Conservation (phyloP, 2,113 vertebrate species). For the Sterna hirundo region DNA sequence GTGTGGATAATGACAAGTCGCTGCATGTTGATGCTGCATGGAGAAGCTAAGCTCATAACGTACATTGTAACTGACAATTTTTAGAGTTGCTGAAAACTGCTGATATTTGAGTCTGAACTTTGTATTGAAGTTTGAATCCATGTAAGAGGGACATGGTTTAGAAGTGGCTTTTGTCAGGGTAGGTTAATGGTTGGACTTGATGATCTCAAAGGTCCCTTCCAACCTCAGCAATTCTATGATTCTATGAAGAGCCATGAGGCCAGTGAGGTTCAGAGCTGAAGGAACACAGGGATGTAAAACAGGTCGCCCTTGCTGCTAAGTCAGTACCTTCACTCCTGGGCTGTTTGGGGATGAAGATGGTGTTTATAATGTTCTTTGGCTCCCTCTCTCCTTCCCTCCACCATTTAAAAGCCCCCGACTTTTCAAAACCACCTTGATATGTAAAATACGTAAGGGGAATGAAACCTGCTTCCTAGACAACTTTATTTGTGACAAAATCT, state of each 20-base stretch:
- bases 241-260: no score
- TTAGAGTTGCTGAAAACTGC: neutral
- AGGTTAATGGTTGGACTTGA: no score
- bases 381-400: neutral
- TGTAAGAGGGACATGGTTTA: neutral
- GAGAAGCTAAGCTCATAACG: neutral
- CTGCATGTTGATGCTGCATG: neutral
- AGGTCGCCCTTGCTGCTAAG: neutral
- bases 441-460: neutral
- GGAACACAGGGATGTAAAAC: neutral
- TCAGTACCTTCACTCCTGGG: neutral
- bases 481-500: neutral
- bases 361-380: neutral
- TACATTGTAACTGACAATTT: neutral
- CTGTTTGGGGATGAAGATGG: neutral
- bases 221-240: no score
- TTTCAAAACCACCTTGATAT: neutral
- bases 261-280: neutral
- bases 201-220: no score
- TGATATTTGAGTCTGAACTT: neutral
- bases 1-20: neutral
- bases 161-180: no score
- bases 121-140: neutral
- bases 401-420: accelerated
- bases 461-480: neutral